These are phyloP conservation scores for Synodontis membranacea DNA, from an alignment of 2,113 vertebrate genomes.

Conservation along the genomic window DNA sequence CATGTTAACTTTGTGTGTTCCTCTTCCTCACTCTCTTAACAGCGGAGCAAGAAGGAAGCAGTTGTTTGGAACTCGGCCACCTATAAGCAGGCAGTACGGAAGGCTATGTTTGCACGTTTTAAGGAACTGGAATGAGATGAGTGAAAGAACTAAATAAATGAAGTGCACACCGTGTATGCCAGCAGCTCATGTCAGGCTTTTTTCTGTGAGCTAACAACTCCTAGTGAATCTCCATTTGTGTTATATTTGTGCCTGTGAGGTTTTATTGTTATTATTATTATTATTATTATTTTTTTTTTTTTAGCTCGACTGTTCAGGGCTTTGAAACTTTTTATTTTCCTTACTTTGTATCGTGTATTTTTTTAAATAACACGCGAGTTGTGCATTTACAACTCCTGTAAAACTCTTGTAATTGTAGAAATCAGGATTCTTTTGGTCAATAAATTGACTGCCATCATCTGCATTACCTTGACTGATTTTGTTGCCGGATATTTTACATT, in stretches of 20 bases:
- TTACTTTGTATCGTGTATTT: conserved; percentile 54
- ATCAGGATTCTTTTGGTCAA: conserved; percentile 30
- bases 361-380: conserved; percentile 62
- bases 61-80: conserved; percentile 80
- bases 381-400: conserved; percentile 24
- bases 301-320: conserved; percentile 44
- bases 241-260: conserved; percentile 40
- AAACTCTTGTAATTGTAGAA: conserved; percentile 23
- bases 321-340: conserved; percentile 58
- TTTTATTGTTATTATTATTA: not conserved
- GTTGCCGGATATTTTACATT: not conserved
- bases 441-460: conserved; percentile 44
- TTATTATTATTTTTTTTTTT: not conserved
- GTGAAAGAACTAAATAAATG: not conserved
- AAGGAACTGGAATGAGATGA: conserved; percentile 88
- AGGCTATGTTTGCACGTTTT: conserved; percentile 96
- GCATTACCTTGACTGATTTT: not conserved
- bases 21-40: conserved; percentile 56
- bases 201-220: conserved; percentile 32
- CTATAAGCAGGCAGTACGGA: conserved; percentile 90
- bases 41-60: conserved; percentile 81
- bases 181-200: conserved; percentile 43
- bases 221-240: conserved; percentile 11
- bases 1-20: not conserved
- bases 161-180: not conserved